A percentile compares a stretch with the other conserved stretches of the same genome.
phyloP scores from a whole-genome alignment of 2,888 invertebrate species.

The Hymenopus coronatus region DNA sequence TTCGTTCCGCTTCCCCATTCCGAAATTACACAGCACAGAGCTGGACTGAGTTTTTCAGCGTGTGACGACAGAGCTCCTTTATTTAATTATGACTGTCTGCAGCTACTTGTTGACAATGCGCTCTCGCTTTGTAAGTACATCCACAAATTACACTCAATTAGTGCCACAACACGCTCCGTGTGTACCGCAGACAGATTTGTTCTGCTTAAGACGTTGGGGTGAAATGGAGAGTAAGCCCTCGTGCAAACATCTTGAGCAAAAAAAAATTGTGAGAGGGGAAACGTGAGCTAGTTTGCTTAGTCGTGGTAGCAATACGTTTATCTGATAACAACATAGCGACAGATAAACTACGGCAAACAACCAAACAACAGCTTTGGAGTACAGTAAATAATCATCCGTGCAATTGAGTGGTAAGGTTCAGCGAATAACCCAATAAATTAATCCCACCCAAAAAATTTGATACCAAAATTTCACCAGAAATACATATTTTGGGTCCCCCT shows the following conservation, averaged over 20 bases:
- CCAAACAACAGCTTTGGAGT: too few species aligned
- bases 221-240: background rate
- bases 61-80: background rate
- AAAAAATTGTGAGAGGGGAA: background rate
- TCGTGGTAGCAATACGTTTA: too few species aligned
- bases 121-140: background rate
- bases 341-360: too few species aligned
- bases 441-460: too few species aligned
- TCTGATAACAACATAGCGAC: too few species aligned
- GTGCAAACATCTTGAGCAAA: background rate
- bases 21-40: background rate
- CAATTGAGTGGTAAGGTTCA: too few species aligned
- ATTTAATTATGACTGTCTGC: background rate
- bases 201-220: background rate
- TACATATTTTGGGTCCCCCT: too few species aligned
- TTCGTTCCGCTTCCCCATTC: background rate
- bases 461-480: too few species aligned
- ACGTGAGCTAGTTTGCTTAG: background rate
- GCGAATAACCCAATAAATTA: too few species aligned
- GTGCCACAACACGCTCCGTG: background rate
- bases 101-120: constrained; percentile 14
- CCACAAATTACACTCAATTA: constrained; percentile 20
- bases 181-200: background rate
- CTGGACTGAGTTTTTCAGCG: background rate
- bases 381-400: too few species aligned